Base-by-base conservation (phyloP, 1,140 invertebrate genomes). In the Leptestheria dahalacensis region DNA sequence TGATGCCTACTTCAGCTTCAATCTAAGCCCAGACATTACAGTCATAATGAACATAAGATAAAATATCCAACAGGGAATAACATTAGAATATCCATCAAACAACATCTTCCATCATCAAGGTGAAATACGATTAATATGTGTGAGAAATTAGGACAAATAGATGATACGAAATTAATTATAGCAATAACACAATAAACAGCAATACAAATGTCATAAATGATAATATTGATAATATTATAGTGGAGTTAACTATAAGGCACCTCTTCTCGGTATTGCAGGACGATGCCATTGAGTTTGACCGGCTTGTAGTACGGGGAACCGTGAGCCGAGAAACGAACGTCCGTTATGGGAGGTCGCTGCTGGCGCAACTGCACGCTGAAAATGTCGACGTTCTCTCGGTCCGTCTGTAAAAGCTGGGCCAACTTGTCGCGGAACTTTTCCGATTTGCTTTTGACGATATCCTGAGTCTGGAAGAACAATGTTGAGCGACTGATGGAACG, bases 281-380 rank as follows among this genome's bases (percentile, higher is more conserved):
- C 85, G 46, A 95, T 85, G 23, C 93, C 93, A 71, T 97, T 93
- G 41, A 97, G 76, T 74, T 88, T 82, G 0, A 93, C 88, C 0
- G 93, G 85, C 67, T 96, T 94, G 67, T 94, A 94, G 70, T 94
- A 97, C 2, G 93, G 91, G 0, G 92, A 94, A 1, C 91, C 91
- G 74, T 96, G 91, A 6, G 91, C 94, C 1, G 92, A 83, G 71
- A 94, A 98, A 65, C 93, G 78, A 3, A 97, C 80, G 70, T 98
- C 94, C 0, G 91, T 94, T 24, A 92, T 76, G 4, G 89, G 88
- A 2, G 91, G 90, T 72, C 90, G 80, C 64, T 86, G 84, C 65
- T 85, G 81, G 64, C 88, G 79, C 18, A 89, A 70, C 65, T 93
- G 89, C 2, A 97, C 90, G 73, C 91, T 95, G 67, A 97, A 96